Evolutionary conservation across 2,888 invertebrate genomes (phyloP).

Genomic region (Erebia ligea): DNA sequence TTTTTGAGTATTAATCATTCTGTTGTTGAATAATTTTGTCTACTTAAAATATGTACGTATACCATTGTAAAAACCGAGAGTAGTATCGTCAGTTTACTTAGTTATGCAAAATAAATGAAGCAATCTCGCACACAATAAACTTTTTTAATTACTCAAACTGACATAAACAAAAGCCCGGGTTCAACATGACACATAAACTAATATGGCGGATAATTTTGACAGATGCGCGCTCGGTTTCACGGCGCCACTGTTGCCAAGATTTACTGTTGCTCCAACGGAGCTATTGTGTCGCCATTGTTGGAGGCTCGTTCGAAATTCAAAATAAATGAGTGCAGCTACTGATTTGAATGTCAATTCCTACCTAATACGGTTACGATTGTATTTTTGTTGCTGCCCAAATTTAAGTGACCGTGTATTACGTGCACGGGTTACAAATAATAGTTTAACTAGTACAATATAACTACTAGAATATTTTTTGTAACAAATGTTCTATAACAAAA

Average conservation of each 20-base stretch:
- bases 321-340: conserved; percentile 78
- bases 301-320: conserved; percentile 71
- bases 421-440: conserved; percentile 17
- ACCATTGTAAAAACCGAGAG: neutral
- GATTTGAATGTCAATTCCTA: conserved; percentile 78
- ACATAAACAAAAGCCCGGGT: conserved; percentile 8
- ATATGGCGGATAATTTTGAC: conserved; percentile 72
- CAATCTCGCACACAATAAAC: conserved; percentile 26
- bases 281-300: conserved; percentile 72
- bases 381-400: conserved; percentile 73
- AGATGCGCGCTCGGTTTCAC: conserved; percentile 60
- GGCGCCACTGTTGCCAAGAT: conserved; percentile 78
- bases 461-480: too few species aligned
- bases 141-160: conserved; percentile 23
- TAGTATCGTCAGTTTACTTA: neutral
- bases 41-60: neutral
- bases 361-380: conserved; percentile 72
- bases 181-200: conserved; percentile 48
- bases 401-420: conserved; percentile 48
- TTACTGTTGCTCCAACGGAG: conserved; percentile 79
- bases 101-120: conserved; percentile 33
- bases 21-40: too few species aligned
- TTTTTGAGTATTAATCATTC: too few species aligned
- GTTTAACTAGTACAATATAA: neutral
- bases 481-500: too few species aligned